A percentile compares a stretch with the other conserved stretches of the same genome.
Evolutionary conservation across 2,888 invertebrate species (phyloP).

Genomic region (Elmis aenea): DNA sequence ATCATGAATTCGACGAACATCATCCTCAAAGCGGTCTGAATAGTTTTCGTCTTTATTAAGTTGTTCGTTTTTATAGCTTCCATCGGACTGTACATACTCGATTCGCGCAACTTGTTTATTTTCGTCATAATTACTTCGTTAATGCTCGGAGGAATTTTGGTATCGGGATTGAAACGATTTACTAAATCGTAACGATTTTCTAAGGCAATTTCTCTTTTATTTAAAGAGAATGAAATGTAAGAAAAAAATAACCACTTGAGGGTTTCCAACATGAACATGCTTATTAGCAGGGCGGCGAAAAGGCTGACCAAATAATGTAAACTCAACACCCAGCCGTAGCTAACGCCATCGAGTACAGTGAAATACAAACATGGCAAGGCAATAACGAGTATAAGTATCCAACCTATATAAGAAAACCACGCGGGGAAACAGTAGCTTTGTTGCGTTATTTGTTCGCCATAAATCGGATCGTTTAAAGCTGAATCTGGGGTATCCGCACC

Average conservation of each 20-base stretch:
- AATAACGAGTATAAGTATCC: conserved; percentile 2
- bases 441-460: not conserved
- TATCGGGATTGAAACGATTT: conserved; percentile 2
- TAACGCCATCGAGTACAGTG: not conserved
- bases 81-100: conserved; percentile 4
- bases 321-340: conserved; percentile 9
- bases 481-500: not conserved
- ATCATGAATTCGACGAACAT: conserved; percentile 2
- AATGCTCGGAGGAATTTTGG: not conserved
- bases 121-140: not conserved
- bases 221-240: not conserved
- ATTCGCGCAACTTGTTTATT: conserved; percentile 4
- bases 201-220: conserved; percentile 1
- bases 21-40: not conserved
- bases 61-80: not conserved
- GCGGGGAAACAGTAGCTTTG: conserved; percentile 4
- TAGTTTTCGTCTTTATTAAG: not conserved
- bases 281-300: not conserved
- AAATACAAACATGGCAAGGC: conserved; percentile 1
- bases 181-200: conserved; percentile 10
- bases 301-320: conserved; percentile 6
- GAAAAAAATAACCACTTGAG: conserved; percentile 1
- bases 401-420: conserved; percentile 1
- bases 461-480: not conserved
- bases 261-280: conserved; percentile 5